Conservation (phyloP, 2,888 invertebrate species). For the Ophion slaviceki region DNA sequence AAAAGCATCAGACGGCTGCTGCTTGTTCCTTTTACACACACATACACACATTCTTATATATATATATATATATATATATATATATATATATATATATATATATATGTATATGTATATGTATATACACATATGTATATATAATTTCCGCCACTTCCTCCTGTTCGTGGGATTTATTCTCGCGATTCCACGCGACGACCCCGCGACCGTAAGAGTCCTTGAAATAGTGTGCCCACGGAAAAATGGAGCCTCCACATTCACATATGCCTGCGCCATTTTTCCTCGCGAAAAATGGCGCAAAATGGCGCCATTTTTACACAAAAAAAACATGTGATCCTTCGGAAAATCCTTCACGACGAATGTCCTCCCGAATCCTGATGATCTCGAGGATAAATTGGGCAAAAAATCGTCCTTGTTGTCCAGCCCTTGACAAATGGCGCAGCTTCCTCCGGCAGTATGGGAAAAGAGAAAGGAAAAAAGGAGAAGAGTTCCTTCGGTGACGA, state of each 20-base stretch:
- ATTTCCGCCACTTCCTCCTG: constrained; percentile 65
- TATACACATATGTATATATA: not conserved
- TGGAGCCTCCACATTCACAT: not conserved
- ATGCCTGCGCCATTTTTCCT: too few relatives aligned
- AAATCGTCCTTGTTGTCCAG: too few relatives aligned
- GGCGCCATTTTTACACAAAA: too few relatives aligned
- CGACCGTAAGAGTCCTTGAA: constrained; percentile 4
- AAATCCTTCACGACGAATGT: too few relatives aligned
- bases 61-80: not conserved
- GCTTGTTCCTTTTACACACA: constrained; percentile 26
- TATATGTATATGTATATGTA: not conserved
- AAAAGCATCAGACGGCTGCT: constrained; percentile 72
- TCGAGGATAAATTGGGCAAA: too few relatives aligned
- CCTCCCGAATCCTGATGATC: too few relatives aligned
- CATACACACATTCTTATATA: not conserved
- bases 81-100: not conserved
- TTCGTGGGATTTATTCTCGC: constrained; percentile 61
- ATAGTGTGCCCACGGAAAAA: not conserved
- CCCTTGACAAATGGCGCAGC: too few relatives aligned
- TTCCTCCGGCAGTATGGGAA: not conserved
- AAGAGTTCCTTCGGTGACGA: constrained; percentile 2
- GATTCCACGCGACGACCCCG: constrained; percentile 36
- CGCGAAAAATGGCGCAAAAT: too few relatives aligned
- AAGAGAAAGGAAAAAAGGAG: not conserved
- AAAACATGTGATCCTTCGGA: too few relatives aligned